Evolutionary conservation across 2,888 invertebrate species (phyloP).

Genomic region (Athetis lepigone): DNA sequence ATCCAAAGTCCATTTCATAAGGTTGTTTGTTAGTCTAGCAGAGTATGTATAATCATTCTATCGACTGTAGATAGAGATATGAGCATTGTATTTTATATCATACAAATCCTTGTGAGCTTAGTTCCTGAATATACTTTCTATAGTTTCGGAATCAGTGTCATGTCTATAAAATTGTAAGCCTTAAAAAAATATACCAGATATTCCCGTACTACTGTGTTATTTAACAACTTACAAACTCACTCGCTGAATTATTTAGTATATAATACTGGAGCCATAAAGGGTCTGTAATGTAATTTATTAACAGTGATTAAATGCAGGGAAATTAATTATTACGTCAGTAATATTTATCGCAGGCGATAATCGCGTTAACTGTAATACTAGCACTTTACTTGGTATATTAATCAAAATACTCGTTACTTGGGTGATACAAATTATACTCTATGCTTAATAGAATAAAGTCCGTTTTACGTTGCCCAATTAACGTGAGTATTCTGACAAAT

Average conservation of each 20-base stretch:
- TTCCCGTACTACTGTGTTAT: constrained; percentile 24
- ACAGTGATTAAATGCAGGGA: constrained; percentile 55
- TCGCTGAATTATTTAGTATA: constrained; percentile 46
- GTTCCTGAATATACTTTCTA: constrained; percentile 4
- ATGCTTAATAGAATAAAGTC: too few species aligned
- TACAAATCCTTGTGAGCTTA: too few species aligned
- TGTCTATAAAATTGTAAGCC: constrained; percentile 40
- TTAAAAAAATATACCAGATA: constrained; percentile 37
- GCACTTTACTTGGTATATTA: too few species aligned
- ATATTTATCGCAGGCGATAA: constrained; percentile 45
- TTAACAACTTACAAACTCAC: constrained; percentile 34
- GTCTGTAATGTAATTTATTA: constrained; percentile 51
- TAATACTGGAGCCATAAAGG: constrained; percentile 53
- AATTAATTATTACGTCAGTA: constrained; percentile 45
- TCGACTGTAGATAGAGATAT: too few species aligned
- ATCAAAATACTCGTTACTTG: too few species aligned
- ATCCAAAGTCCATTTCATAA: too few species aligned
- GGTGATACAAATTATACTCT: too few species aligned
- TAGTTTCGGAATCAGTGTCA: constrained; percentile 41
- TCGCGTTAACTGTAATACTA: constrained; percentile 24
- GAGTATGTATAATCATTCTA: too few species aligned
- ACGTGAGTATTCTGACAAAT: too few species aligned
- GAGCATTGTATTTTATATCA: too few species aligned
- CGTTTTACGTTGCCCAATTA: too few species aligned
- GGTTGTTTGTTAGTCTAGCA: too few species aligned